Conservation (phyloP, 2,113 vertebrate genomes). For the Tapirus terrestris region DNA sequence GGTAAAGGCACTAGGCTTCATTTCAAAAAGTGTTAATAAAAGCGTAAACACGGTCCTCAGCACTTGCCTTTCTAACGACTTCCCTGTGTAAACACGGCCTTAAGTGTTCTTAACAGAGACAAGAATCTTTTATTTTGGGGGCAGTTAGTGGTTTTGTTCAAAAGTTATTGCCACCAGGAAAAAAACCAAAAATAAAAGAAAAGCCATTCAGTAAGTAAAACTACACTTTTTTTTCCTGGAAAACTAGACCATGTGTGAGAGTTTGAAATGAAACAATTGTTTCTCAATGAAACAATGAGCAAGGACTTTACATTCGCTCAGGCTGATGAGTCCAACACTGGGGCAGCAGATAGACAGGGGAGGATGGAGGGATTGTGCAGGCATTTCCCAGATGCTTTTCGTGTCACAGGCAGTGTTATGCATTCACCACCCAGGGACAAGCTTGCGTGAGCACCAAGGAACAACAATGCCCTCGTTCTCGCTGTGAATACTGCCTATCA, state of each 20-base stretch:
- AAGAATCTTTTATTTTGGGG: neutral
- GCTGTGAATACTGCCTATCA: conserved; percentile 59
- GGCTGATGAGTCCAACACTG: conserved; percentile 69
- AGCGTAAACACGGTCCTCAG: neutral
- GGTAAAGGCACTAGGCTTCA: neutral
- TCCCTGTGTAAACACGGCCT: neutral
- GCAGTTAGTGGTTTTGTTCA: neutral
- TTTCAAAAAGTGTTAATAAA: neutral
- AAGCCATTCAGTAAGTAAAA: conserved; percentile 10
- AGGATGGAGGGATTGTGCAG: conserved; percentile 80
- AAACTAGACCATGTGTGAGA: neutral
- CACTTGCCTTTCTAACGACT: neutral
- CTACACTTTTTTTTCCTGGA: neutral
- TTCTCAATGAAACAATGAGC: conserved; percentile 53
- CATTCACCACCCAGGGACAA: conserved; percentile 73
- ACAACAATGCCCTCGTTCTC: conserved; percentile 50
- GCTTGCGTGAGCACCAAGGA: conserved; percentile 65
- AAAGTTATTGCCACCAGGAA: neutral
- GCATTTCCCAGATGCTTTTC: conserved; percentile 85
- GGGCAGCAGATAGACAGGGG: conserved; percentile 73
- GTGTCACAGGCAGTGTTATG: conserved; percentile 62
- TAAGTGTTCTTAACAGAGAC: neutral
- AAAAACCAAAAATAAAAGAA: neutral
- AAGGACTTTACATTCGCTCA: conserved; percentile 40
- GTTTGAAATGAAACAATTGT: conserved; percentile 24